Percentiles rank a stretch among this genome's conserved stretches.
Evolutionary conservation across 1,140 invertebrate genomes (phyloP).

Genomic region (Drosophila albomicans): DNA sequence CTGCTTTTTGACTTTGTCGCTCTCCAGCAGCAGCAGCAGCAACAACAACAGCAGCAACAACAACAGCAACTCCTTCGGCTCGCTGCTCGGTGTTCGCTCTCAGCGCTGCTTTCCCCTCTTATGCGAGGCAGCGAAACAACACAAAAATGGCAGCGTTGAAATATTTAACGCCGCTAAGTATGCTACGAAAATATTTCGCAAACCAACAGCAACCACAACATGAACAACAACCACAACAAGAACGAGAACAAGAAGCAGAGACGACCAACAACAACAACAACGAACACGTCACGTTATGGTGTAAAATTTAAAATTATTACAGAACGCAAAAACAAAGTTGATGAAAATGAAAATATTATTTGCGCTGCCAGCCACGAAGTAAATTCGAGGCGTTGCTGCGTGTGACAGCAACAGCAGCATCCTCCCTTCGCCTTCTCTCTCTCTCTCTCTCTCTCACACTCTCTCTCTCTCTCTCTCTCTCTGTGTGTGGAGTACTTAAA

Average conservation of each 20-base stretch:
- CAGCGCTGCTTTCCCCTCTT: conserved; percentile 1
- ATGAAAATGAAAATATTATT: conserved; percentile 50
- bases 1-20: background rate
- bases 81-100: conserved; percentile 3
- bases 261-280: background rate
- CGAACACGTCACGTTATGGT: conserved; percentile 3
- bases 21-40: background rate
- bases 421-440: background rate
- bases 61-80: background rate
- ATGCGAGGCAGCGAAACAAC: conserved; percentile 28
- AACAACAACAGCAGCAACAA: no score
- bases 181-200: conserved; percentile 71
- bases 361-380: conserved; percentile 19
- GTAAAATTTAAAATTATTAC: conserved; percentile 53
- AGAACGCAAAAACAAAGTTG: conserved; percentile 34
- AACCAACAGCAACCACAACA: conserved; percentile 15
- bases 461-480: background rate
- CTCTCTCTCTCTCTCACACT: background rate
- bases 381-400: conserved; percentile 66
- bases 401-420: conserved; percentile 51
- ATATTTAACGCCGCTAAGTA: conserved; percentile 81
- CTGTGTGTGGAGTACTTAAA: conserved; percentile 41
- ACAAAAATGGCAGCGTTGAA: conserved; percentile 77
- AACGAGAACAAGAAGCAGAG: conserved; percentile 4
- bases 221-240: background rate